Percentiles rank a stretch among this genome's conserved stretches.
phyloP scores from a whole-genome alignment of 2,797 vertebrate species.

The Coranthus polyacanthus region DNA sequence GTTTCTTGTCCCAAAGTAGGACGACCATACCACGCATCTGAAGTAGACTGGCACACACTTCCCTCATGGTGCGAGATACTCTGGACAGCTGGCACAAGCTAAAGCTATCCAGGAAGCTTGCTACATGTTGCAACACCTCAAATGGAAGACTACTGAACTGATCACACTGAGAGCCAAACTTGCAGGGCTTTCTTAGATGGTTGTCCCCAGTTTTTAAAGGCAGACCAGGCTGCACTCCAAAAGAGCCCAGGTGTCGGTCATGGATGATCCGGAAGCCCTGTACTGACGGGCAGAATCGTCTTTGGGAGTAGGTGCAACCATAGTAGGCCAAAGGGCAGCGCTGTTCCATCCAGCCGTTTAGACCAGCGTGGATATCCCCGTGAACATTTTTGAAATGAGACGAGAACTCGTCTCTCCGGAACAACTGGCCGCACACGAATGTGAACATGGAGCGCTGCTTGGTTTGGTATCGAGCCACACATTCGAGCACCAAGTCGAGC shows the following conservation, averaged over 20 bases:
- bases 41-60: conserved; percentile 95
- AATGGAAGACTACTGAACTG: conserved; percentile 94
- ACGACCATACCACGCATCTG: conserved; percentile 98
- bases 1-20: conserved; percentile 94
- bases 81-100: conserved; percentile 96
- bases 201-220: conserved; percentile 82
- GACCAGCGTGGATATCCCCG: conserved; percentile 98
- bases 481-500: conserved; percentile 98
- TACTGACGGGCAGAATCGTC: conserved; percentile 96
- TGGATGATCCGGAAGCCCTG: conserved; percentile 97
- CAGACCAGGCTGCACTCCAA: conserved; percentile 92
- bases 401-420: conserved; percentile 96
- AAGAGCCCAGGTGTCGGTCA: conserved; percentile 94
- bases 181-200: conserved; percentile 72
- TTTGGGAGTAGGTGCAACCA: conserved; percentile 97
- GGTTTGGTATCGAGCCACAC: conserved; percentile 97
- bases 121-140: conserved; percentile 95
- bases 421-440: conserved; percentile 98
- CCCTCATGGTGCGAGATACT: conserved; percentile 95
- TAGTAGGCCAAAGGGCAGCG: conserved; percentile 98
- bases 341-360: conserved; percentile 99
- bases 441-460: conserved; percentile 99
- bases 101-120: conserved; percentile 96
- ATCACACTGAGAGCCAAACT: conserved; percentile 84
- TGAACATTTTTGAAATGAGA: conserved; percentile 99